Base-by-base conservation (phyloP, 1,140 invertebrate species). In the Cherax quadricarinatus region DNA sequence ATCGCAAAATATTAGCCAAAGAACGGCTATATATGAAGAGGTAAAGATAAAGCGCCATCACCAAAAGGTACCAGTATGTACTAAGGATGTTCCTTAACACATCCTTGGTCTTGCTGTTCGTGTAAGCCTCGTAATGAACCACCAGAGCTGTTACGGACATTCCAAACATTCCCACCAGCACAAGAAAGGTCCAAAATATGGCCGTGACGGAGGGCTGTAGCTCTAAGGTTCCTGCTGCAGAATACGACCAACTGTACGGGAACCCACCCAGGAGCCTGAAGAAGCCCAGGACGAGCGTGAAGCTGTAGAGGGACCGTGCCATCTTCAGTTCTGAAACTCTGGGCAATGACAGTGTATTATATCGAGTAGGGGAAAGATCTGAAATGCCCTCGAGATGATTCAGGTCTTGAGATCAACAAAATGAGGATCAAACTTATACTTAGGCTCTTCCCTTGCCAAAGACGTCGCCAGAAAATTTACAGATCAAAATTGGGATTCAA, bases 1-100 rank as follows among this genome's bases (percentile, higher is more conserved):
- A 6, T 49, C 84, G n/a, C 10, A 91, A 41, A n/a, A 91, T 60
- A 53, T 48, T 86, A 53, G 89, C 89, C 18, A 91, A 51, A 7
- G 70, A 51, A n/a, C 57, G 70, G 4, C 66, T 60, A 12, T 21
- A 21, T 12, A 62, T 18, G 49, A 16, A 49, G 24, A 91, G n/a
- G 89, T 91, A 91, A 30, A 81, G 41, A 75, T 86, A 86, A 12
- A 86, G 9, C 18, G 84, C 12, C 7, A 62, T 49, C 83, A 91
- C 51, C 83, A 91, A 18, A 7, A 62, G 24, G 48, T 86, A 62
- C 75, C 84, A 91, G 84, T 86, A 86, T 41, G 89, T 86, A 14
- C n/a, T 48, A 3, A 86, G 70, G 57, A 86, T 70, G 30, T 80
- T 9, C 1, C 48, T 21, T 5, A 91, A 73, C 2, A 86, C 24